phyloP scores from a whole-genome alignment of 2,888 invertebrate genomes.

The Stenotaenia linearis region DNA sequence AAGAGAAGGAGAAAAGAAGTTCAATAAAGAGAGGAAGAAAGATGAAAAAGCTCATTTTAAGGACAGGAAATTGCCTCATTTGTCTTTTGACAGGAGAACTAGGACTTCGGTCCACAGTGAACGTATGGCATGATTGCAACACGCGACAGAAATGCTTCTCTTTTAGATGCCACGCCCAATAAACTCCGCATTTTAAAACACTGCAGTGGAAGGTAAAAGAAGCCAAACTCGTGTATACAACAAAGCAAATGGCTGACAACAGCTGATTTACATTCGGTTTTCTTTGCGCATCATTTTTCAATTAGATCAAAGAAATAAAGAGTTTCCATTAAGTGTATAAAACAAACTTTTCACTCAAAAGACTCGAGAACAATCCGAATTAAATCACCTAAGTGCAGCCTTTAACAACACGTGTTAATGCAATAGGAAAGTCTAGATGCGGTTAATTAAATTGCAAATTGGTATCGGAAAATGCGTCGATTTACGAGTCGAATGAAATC shows the following conservation, averaged over 20 bases:
- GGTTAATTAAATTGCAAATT: constrained; percentile 4
- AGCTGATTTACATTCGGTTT: background rate
- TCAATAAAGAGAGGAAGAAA: background rate
- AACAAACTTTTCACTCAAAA: background rate
- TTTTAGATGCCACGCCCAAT: constrained; percentile 11
- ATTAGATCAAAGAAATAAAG: no score
- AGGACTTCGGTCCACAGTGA: background rate
- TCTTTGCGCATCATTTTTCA: no score
- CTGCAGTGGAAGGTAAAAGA: background rate
- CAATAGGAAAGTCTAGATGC: background rate
- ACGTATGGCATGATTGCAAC: background rate
- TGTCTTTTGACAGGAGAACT: background rate
- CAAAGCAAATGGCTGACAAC: background rate
- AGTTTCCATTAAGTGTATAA: no score
- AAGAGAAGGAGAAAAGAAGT: background rate
- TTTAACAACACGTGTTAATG: background rate
- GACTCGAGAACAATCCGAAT: background rate
- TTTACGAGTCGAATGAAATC: background rate
- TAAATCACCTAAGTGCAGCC: background rate
- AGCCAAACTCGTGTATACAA: background rate
- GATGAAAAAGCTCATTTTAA: background rate
- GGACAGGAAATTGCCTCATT: background rate
- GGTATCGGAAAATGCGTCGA: background rate
- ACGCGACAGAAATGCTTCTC: background rate
- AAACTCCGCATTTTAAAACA: background rate